Conservation (phyloP, 2,797 vertebrate species). For the Allobates femoralis region DNA sequence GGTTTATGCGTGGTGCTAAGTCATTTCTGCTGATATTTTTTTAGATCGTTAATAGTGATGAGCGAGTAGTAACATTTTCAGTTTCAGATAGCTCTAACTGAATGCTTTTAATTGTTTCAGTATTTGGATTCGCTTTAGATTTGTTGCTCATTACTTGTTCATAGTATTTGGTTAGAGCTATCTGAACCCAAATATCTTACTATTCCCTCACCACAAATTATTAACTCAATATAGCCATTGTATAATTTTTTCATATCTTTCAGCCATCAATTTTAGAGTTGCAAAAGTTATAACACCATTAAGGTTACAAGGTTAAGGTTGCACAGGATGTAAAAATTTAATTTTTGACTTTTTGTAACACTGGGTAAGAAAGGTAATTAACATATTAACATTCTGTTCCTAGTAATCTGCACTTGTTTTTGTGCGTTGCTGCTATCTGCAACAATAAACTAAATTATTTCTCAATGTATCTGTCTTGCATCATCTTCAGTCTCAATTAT, state of each 20-base stretch:
- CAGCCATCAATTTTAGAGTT: not conserved
- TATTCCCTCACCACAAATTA: no score
- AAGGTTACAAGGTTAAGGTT: not conserved
- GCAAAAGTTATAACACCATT: not conserved
- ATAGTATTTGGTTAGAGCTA: no score
- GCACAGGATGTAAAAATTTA: not conserved
- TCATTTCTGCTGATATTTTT: no score
- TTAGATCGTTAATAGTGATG: no score
- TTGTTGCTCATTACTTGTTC: no score
- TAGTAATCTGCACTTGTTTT: not conserved
- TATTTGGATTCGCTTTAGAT: no score
- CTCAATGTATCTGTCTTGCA: not conserved
- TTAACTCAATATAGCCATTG: not conserved
- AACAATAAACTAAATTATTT: not conserved
- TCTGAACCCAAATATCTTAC: no score
- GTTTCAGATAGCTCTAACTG: no score
- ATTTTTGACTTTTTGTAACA: not conserved
- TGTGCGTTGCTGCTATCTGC: not conserved
- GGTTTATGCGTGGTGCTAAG: no score
- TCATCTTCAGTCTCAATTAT: not conserved
- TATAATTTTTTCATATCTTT: not conserved
- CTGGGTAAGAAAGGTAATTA: not conserved
- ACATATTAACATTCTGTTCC: not conserved
- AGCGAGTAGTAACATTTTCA: no score
- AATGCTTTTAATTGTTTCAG: no score